Base-by-base conservation (phyloP, 2,888 invertebrate species). In the Megalurothrips usitatus region DNA sequence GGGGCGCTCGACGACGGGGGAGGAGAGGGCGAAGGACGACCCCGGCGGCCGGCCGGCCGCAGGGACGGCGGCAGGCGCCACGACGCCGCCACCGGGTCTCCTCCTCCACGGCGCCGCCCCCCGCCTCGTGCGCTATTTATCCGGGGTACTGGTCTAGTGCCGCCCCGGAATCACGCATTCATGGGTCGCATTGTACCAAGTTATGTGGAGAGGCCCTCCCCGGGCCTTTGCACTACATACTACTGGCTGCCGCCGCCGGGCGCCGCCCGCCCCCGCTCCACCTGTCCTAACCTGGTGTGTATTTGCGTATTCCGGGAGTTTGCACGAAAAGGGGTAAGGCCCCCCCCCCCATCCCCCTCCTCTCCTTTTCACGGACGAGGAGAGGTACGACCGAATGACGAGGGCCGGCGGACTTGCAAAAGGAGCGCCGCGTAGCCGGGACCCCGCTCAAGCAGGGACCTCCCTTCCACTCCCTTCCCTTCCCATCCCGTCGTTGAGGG, bases 121-220 rank as follows among this genome's bases (percentile, higher is more conserved):
- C 6, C 34, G 3, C 34, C 34, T 58, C 58, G 14, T 58, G 58
- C 58, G 58, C 17, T 58, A 58, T 58, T 58, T 58, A 58, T 58
- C n/a, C n/a, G 58, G 58, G 58, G 19, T 17, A 14, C 0, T 52
- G 52, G 52, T n/a, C 12, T 58, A 17, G 68, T 12, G 26, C 58
- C 68, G 68, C 68, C 12, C 68, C 26, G 26, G 68, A 75, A 75
- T 75, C 68, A 75, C 68, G 26, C 68, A 75, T 75, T 75, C 68
- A 75, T 75, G 26, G 68, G 68, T 26, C 68, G 68, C 68, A 75
- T 75, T 75, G 68, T 75, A 75, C 68, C 68, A 75, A 75, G 68
- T 75, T 75, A 75, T 75, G 68, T 75, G 68, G 26, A 26, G 23
- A 26, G 23, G 68, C 58, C 14, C 17, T n/a, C 19, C 58, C 17